Base-by-base conservation (phyloP, 2,113 vertebrate genomes). In the Parus major region DNA sequence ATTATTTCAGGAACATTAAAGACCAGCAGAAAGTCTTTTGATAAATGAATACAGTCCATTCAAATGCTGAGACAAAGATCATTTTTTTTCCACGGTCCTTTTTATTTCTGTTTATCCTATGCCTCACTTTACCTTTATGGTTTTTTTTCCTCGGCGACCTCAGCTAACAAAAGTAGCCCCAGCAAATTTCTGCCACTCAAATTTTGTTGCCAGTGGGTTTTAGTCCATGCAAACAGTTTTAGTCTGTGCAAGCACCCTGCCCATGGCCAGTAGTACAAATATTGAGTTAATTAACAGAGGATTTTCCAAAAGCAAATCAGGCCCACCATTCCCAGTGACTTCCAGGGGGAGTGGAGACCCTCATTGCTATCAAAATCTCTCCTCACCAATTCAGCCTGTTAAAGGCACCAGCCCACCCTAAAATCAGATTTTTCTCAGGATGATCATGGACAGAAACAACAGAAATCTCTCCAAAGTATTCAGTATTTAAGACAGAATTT, bases 21-120 rank as follows among this genome's bases (percentile, higher is more conserved):
- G 96, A 83, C 72, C 64, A 96, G 79, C 84, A 92, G 87, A 86
- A 96, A 78, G 52, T 88, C 93, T 90, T 88, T 83, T 94, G 96
- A 92, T 83, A 88, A 90, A 93, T 71, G 82, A 88, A 79, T 42
- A 11, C 95, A 49, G 44, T 61, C 88, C 90, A 93, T 93, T 97
- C 82, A 96, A 61, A 78, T 5, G 59, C 82, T 72, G 72, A 83
- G 63, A 95, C 91, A 95, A 94, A 79, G 88, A 78, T 82, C 22
- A n/a, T 68, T 91, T 90, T 66, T 41, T 50, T 14, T 42, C 69
- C 68, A 19, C 1, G 24, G 33, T 41, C 41, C 71, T 86, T 80
- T 91, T 81, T 27, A 50, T 68, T 80, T 63, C 88, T 95, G 41
- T 76, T 90, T 79, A 47, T 86, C 60, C 82, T 75, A 5, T n/a